Conservation (phyloP, 53 echinoderm and acorn worm species). For the Paelopatides confundens region DNA sequence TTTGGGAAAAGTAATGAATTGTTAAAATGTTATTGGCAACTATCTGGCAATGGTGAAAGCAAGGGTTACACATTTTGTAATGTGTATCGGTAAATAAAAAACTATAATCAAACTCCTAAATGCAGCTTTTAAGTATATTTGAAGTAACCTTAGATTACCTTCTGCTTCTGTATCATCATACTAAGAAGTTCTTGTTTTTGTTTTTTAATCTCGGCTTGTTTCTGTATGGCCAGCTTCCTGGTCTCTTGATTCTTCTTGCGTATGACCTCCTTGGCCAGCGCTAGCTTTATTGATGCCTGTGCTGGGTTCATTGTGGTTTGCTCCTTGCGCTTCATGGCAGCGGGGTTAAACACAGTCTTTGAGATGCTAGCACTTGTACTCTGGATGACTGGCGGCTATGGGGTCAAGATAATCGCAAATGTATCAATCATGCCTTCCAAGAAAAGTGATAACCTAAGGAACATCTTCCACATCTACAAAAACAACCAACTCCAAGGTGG, state of each 20-base stretch:
- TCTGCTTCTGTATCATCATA: conserved; percentile 89
- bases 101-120: too few relatives aligned
- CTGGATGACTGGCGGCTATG: conserved; percentile 55
- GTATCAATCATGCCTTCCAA: too few relatives aligned
- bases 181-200: conserved; percentile 89
- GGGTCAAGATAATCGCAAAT: too few relatives aligned
- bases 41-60: too few relatives aligned
- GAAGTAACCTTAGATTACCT: conserved; percentile 51
- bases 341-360: conserved; percentile 88
- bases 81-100: too few relatives aligned
- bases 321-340: conserved; percentile 48
- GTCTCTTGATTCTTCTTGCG: conserved; percentile 87
- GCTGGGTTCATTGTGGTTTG: conserved; percentile 44
- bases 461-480: too few relatives aligned
- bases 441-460: too few relatives aligned
- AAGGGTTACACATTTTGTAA: too few relatives aligned
- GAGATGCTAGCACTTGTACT: conserved; percentile 60
- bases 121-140: too few relatives aligned
- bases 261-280: conserved; percentile 83
- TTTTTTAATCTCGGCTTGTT: conserved; percentile 77
- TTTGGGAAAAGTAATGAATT: too few relatives aligned
- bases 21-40: too few relatives aligned
- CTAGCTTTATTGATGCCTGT: conserved; percentile 81
- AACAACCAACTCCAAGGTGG: too few relatives aligned
- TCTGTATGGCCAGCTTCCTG: conserved; percentile 77